Conservation (phyloP, 2,797 vertebrate genomes). For the Eulemur mongoz region DNA sequence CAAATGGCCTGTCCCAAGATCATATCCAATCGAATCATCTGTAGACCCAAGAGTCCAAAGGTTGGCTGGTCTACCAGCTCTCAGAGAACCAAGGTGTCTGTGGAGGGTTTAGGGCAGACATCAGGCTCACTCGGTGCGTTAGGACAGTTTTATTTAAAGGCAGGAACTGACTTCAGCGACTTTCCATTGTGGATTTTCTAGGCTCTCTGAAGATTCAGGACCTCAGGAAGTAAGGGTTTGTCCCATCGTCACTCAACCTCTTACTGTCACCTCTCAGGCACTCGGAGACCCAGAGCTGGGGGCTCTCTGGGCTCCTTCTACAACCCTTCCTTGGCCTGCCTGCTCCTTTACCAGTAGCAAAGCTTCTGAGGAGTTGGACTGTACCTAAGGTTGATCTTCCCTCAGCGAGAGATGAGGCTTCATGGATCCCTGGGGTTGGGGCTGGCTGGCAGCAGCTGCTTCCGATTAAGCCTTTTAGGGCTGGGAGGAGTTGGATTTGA, state of each 20-base stretch:
- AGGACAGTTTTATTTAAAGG: background rate
- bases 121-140: background rate
- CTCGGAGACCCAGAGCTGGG: background rate
- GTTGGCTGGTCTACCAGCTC: background rate
- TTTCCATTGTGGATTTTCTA: background rate
- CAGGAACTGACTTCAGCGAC: background rate
- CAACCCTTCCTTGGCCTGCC: background rate
- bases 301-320: background rate
- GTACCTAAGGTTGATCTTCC: background rate
- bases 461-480: background rate
- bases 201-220: background rate
- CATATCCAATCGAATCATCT: background rate
- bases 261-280: background rate
- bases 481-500: background rate
- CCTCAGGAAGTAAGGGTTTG: background rate
- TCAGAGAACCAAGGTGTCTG: background rate
- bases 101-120: too few relatives aligned
- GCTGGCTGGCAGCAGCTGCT: background rate
- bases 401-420: background rate
- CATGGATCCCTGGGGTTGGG: rapidly evolving
- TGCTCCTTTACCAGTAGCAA: background rate
- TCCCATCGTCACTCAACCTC: too few relatives aligned
- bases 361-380: background rate
- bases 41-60: background rate
- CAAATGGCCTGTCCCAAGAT: background rate